Evolutionary conservation across 2,113 vertebrate species (phyloP).

Genomic region (Podarcis raffonei): DNA sequence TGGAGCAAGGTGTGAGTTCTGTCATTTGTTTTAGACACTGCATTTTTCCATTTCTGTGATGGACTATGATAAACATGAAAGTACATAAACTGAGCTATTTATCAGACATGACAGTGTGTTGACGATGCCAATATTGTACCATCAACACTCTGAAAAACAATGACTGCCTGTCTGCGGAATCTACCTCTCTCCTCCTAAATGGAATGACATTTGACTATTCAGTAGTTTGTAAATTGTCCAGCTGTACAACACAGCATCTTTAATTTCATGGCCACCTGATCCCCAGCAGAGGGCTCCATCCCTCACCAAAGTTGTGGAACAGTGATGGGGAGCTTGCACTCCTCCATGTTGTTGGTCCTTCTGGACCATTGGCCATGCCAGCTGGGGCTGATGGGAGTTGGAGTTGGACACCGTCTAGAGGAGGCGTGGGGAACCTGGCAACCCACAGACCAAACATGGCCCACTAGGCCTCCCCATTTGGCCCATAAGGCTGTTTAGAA

Average conservation of each 20-base stretch:
- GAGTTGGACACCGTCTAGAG: too few species aligned
- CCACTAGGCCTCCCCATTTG: too few species aligned
- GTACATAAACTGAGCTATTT: not conserved
- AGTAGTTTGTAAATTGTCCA: not conserved
- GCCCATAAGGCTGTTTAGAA: too few species aligned
- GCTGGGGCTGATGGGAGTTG: too few species aligned
- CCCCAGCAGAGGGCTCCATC: not conserved
- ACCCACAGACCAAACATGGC: too few species aligned
- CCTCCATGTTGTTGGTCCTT: not conserved
- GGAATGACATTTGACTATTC: not conserved
- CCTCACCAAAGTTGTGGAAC: not conserved
- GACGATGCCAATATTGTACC: too few species aligned
- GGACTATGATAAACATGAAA: not conserved
- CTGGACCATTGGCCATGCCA: too few species aligned
- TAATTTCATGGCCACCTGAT: not conserved
- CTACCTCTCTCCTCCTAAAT: not conserved
- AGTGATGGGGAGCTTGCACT: too few species aligned
- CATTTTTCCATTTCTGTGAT: not conserved
- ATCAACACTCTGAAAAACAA: not conserved
- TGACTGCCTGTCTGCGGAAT: not conserved
- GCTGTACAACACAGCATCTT: not conserved
- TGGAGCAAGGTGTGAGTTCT: not conserved
- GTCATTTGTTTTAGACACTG: not conserved
- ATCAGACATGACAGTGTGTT: not conserved
- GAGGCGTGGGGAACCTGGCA: too few species aligned